Base-by-base conservation (phyloP, 2,797 vertebrate genomes). In the Phyllotis vaccarum region DNA sequence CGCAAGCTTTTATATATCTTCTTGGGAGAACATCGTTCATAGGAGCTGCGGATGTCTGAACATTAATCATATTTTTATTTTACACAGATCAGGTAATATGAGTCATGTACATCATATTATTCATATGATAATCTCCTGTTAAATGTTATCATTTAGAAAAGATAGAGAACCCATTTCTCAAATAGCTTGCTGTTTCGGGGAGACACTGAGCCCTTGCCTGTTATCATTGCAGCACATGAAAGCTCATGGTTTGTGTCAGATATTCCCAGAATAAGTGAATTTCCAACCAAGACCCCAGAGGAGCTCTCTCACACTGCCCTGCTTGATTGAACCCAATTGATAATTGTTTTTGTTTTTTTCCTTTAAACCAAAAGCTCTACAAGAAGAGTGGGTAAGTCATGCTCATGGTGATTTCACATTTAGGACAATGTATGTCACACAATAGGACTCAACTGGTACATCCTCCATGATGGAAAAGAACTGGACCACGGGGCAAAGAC, bases 1-100 rank as follows among this genome's bases (percentile, higher is more conserved):
- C 22, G 0, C 90, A 92, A 52, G 46, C 85, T 93, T 89, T 94
- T 91, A 90, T 75, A 85, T 70, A 54, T 96, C 94, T 97, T 94
- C 95, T 94, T 94, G 70, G 14, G 89, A 90, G 78, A 97, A 82
- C 62, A 34, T 54, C 43, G 78, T 82, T 96, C 89, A n/a, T 4
- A 62, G 76, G 34, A 40, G 87, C 72, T 3, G 0, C 93, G 72
- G 66, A 86, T 74, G 93, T 68, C 68, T 31, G 90, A 74, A 56
- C 96, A 91, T 95, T 93, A 93, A 97, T 97, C 96, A 92, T 90
- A 83, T 92, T 96, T 97, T 94, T 95, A 89, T 97, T 97, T 95
- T 94, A 94, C 58, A 46, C 92, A 90, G 82, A 96, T 90, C 90
- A 92, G 93, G 88, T 88, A 93, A 95, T 43, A 16, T 49, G 94